A percentile compares a stretch with the other conserved stretches of the same genome.
Evolutionary conservation across 2,888 invertebrate species (phyloP).

Genomic region (Agrochola lychnidis): DNA sequence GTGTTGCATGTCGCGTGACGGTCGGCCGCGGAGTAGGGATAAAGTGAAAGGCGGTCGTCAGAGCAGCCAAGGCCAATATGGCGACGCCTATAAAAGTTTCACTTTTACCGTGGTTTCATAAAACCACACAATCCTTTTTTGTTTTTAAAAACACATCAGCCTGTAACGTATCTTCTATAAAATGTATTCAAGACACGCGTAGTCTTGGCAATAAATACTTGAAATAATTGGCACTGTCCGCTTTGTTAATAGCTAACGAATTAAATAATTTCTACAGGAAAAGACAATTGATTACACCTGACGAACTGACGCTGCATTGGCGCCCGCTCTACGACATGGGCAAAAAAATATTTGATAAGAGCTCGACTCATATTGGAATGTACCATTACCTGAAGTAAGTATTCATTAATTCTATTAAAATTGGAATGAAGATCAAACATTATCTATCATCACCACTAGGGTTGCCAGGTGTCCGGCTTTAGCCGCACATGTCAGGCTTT

Average conservation of each 20-base stretch:
- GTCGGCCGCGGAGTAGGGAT: too few species aligned
- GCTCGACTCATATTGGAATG: slow-evolving; percentile 90
- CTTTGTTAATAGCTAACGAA: slow-evolving; percentile 43
- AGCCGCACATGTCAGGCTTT: too few species aligned
- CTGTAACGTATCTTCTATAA: background rate
- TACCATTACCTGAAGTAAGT: slow-evolving; percentile 91
- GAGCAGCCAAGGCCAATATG: too few species aligned
- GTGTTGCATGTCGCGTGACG: too few species aligned
- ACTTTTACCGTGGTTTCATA: too few species aligned
- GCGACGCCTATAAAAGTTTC: too few species aligned
- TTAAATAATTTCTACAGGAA: slow-evolving; percentile 90
- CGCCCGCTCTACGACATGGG: slow-evolving; percentile 94
- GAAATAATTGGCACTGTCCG: slow-evolving; percentile 53
- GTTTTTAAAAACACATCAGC: background rate
- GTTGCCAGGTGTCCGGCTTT: too few species aligned
- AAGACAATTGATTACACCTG: slow-evolving; percentile 93
- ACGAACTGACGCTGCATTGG: slow-evolving; percentile 96
- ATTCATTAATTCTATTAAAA: slow-evolving; percentile 5
- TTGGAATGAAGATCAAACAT: slow-evolving; percentile 9
- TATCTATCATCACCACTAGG: slow-evolving; percentile 3
- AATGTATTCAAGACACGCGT: slow-evolving; percentile 17
- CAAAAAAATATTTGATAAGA: slow-evolving; percentile 90
- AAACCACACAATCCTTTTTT: too few species aligned
- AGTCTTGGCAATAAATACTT: slow-evolving; percentile 55
- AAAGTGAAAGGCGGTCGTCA: too few species aligned